Conservation (phyloP, 2,888 invertebrate genomes). For the Panorpa germanica region DNA sequence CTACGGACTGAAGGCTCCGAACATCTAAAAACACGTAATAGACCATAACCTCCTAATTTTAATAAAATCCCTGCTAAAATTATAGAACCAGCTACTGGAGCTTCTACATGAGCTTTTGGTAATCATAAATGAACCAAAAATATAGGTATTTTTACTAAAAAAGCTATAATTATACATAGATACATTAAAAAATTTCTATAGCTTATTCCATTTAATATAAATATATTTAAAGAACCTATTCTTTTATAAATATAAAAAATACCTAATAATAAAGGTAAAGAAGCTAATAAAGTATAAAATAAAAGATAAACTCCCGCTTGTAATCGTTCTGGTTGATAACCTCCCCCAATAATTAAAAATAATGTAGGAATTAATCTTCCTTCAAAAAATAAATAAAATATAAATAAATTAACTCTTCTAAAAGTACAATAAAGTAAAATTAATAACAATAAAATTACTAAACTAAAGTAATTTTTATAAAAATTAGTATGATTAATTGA, state of each 20-base stretch:
- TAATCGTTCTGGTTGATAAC: constrained; percentile 47
- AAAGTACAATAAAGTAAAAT: constrained; percentile 35
- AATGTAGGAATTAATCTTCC: constrained; percentile 44
- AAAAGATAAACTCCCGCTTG: constrained; percentile 45
- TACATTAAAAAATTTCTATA: no score
- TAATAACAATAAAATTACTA: constrained; percentile 31
- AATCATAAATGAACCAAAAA: constrained; percentile 51
- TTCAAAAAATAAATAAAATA: constrained; percentile 56
- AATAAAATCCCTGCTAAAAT: constrained; percentile 54
- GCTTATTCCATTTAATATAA: no score
- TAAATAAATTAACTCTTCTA: constrained; percentile 34
- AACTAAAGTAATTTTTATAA: constrained; percentile 30
- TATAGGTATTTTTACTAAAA: constrained; percentile 53
- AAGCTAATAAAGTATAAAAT: constrained; percentile 50
- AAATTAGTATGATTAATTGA: constrained; percentile 26
- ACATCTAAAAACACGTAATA: constrained; percentile 38
- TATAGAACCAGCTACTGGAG: constrained; percentile 51
- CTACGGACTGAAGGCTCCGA: no score
- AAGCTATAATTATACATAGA: constrained; percentile 35
- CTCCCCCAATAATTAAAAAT: constrained; percentile 46
- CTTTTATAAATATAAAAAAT: no score
- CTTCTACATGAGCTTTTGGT: constrained; percentile 59
- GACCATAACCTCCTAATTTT: constrained; percentile 52
- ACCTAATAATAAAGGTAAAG: no score
- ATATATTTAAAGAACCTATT: no score